Conservation (phyloP, 2,113 vertebrate genomes). For the Strigops habroptila region DNA sequence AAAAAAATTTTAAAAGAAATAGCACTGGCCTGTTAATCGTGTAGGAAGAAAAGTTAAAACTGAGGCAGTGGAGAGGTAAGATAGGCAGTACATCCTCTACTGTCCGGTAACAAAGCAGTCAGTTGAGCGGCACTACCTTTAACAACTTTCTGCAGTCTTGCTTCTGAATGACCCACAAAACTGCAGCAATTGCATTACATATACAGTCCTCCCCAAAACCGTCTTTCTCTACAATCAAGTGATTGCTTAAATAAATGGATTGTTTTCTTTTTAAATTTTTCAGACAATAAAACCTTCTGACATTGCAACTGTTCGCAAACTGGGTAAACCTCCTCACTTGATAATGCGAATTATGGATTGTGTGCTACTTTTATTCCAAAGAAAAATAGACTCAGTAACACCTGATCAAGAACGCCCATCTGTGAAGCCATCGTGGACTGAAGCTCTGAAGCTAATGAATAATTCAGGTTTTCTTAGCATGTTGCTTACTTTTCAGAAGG, state of each 20-base stretch:
- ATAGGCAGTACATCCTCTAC: not conserved
- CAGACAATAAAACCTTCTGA: constrained; percentile 86
- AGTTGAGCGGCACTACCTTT: not conserved
- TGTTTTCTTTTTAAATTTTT: not conserved
- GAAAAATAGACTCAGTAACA: constrained; percentile 74
- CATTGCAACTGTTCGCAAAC: constrained; percentile 85
- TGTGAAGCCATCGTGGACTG: constrained; percentile 78
- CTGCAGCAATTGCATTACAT: not conserved
- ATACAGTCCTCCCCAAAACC: not conserved
- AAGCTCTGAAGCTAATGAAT: constrained; percentile 85
- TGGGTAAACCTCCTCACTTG: constrained; percentile 84
- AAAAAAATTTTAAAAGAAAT: not conserved
- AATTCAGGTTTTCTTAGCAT: constrained; percentile 80
- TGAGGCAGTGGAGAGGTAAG: not conserved
- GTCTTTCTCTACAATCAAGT: not conserved
- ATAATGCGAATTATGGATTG: constrained; percentile 90
- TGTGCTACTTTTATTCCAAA: constrained; percentile 83
- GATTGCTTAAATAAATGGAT: not conserved
- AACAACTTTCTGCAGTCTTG: not conserved
- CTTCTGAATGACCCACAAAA: not conserved
- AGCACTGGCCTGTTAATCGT: not conserved
- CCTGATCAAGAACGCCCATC: constrained; percentile 73
- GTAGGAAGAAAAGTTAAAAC: not conserved
- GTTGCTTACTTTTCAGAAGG: constrained; percentile 83
- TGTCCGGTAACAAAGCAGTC: not conserved